Evolutionary conservation across 2,797 vertebrate species (phyloP).

Genomic region (Micropoecilia bifurca): DNA sequence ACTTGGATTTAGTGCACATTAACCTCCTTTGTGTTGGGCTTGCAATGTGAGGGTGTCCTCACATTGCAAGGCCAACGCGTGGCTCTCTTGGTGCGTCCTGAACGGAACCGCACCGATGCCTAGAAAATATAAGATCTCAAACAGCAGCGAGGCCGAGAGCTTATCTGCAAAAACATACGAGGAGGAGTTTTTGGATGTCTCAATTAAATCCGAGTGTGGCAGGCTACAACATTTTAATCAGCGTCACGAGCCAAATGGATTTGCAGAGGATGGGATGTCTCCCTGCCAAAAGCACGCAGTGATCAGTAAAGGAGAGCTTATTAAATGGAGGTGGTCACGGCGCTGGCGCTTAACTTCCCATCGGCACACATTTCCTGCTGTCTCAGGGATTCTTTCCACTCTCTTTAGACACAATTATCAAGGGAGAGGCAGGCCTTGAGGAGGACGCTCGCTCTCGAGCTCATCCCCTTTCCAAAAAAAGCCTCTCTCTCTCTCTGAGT

Average conservation of each 20-base stretch:
- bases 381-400: constrained; percentile 81
- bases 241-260: constrained; percentile 60
- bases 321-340: constrained; percentile 71
- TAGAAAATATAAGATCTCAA: constrained; percentile 28
- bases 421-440: constrained; percentile 72
- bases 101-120: constrained; percentile 16
- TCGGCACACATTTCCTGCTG: constrained; percentile 75
- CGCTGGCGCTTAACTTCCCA: constrained; percentile 66
- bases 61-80: not conserved
- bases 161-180: constrained; percentile 22
- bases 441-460: constrained; percentile 43
- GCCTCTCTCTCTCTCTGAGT: constrained; percentile 47
- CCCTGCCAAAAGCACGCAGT: constrained; percentile 63
- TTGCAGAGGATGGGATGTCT: constrained; percentile 56
- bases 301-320: constrained; percentile 71
- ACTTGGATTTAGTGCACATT: constrained; percentile 65
- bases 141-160: constrained; percentile 21
- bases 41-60: constrained; percentile 17
- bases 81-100: constrained; percentile 18
- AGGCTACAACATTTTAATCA: constrained; percentile 58
- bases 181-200: constrained; percentile 39
- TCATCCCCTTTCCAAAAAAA: constrained; percentile 32
- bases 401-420: constrained; percentile 78
- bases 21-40: constrained; percentile 46
- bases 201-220: constrained; percentile 41